These are phyloP conservation scores for Iphiclides podalirius DNA, from an alignment of 2,888 invertebrate species.

Conservation along the genomic window DNA sequence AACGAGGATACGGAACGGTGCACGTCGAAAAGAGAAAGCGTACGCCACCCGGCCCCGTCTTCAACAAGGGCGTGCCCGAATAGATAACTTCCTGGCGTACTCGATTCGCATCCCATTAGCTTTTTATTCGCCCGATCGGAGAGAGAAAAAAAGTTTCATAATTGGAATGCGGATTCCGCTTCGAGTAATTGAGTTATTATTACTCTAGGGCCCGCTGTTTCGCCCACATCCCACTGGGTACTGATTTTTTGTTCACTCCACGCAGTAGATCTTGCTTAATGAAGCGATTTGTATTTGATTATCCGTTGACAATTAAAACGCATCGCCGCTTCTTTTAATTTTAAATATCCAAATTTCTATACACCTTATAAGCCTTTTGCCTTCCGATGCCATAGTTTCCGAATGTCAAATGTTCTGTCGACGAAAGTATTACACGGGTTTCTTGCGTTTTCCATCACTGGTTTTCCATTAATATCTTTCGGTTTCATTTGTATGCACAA, in stretches of 20 bases:
- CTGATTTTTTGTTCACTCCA: conserved; percentile 1
- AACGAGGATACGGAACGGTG: conserved; percentile 26
- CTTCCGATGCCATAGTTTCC: too few relatives aligned
- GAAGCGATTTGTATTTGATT: conserved; percentile 16
- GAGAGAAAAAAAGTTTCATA: conserved; percentile 44
- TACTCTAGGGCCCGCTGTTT: conserved; percentile 22
- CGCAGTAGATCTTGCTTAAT: not conserved
- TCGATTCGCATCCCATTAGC: conserved; percentile 52
- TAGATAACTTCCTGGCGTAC: conserved; percentile 57
- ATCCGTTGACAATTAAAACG: not conserved
- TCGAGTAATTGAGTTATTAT: conserved; percentile 39
- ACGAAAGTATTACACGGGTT: too few relatives aligned
- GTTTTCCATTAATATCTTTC: too few relatives aligned
- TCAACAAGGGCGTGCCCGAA: conserved; percentile 62
- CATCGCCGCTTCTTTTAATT: not conserved
- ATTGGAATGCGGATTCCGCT: conserved; percentile 39
- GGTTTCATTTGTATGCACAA: too few relatives aligned
- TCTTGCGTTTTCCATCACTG: too few relatives aligned
- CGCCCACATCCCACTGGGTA: not conserved
- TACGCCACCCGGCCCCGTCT: conserved; percentile 37
- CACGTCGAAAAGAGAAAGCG: conserved; percentile 41
- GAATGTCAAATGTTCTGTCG: too few relatives aligned
- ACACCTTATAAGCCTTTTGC: not conserved
- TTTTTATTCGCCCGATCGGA: conserved; percentile 41
- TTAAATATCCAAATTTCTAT: not conserved